phyloP scores from a whole-genome alignment of 2,797 vertebrate genomes.

The Coccyzus lansbergi region DNA sequence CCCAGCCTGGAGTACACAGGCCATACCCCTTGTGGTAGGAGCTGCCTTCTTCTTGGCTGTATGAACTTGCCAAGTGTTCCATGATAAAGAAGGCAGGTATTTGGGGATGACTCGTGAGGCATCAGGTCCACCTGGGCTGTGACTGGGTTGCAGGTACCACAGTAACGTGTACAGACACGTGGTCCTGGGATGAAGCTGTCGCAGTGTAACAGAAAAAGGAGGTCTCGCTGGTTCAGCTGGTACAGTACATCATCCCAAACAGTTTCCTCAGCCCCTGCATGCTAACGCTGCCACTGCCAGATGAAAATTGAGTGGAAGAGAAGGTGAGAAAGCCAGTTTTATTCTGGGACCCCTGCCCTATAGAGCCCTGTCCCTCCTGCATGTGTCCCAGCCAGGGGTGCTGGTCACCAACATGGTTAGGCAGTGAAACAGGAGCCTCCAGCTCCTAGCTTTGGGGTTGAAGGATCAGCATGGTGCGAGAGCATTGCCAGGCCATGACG shows the following conservation, averaged over 20 bases:
- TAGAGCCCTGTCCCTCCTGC: neutral
- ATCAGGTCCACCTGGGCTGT: neutral
- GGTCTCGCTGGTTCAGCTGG: neutral
- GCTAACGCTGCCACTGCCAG: fast-evolving
- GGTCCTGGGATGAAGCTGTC: neutral
- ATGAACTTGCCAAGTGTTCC: neutral
- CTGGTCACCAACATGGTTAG: neutral
- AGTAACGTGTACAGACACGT: neutral
- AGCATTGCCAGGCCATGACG: fast-evolving
- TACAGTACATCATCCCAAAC: fast-evolving
- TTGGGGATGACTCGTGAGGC: neutral
- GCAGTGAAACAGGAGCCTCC: neutral
- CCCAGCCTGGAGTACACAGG: neutral
- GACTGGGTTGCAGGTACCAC: fast-evolving
- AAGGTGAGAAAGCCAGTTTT: neutral
- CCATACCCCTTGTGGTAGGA: fast-evolving
- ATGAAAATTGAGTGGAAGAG: neutral
- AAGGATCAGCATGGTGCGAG: fast-evolving
- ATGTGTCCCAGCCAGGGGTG: fast-evolving
- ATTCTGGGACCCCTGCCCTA: neutral
- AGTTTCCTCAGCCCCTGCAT: neutral
- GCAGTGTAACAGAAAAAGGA: neutral
- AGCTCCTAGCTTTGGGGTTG: neutral
- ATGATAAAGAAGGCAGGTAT: fast-evolving
- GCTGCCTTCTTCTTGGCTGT: neutral